Evolutionary conservation across 2,888 invertebrate genomes (phyloP).

Genomic region (Drosophila parthenogenetica): DNA sequence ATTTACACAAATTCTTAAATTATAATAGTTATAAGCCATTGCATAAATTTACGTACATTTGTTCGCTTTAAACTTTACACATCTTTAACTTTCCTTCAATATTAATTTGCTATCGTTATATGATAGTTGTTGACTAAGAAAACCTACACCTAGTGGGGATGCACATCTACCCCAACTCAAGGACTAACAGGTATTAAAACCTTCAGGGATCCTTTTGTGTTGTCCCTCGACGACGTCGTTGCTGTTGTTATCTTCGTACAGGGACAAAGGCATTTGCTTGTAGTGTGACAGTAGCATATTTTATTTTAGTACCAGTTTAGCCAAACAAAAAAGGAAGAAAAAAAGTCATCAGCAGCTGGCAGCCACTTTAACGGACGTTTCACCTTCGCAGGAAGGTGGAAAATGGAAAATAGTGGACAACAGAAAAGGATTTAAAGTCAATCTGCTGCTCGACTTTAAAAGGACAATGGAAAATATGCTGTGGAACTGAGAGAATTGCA

Average conservation of each 20-base stretch:
- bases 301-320: constrained; percentile 53
- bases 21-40: no score
- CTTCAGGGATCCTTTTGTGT: constrained; percentile 44
- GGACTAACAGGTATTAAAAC: constrained; percentile 21
- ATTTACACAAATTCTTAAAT: no score
- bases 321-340: constrained; percentile 21
- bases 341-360: constrained; percentile 20
- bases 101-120: no score
- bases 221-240: constrained; percentile 42
- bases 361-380: constrained; percentile 51
- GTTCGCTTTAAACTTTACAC: no score
- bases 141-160: no score
- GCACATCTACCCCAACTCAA: neutral
- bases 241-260: constrained; percentile 45
- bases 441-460: constrained; percentile 5
- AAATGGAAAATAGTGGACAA: constrained; percentile 23
- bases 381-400: constrained; percentile 62
- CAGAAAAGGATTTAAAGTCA: constrained; percentile 17
- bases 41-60: no score
- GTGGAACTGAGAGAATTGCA: constrained; percentile 9
- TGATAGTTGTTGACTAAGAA: no score
- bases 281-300: constrained; percentile 68
- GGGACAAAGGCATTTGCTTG: constrained; percentile 68
- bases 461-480: neutral
- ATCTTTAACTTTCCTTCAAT: no score